These are phyloP conservation scores for Uromys caudimaculatus DNA, from an alignment of 2,797 vertebrate genomes.

Conservation along the genomic window DNA sequence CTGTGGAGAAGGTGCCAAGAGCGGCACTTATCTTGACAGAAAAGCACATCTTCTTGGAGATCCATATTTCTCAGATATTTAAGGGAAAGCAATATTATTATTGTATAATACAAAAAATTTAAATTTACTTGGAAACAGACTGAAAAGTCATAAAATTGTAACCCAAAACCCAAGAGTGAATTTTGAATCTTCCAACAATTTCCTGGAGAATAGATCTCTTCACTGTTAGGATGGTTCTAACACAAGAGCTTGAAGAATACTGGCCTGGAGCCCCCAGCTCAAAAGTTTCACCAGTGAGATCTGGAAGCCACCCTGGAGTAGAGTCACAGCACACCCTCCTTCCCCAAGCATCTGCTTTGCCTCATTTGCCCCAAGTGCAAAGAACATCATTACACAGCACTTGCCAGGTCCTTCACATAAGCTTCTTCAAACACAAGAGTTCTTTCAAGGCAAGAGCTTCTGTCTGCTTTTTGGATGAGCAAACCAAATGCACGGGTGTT, in stretches of 20 bases:
- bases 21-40: background rate
- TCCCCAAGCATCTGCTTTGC: background rate
- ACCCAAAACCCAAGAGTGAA: background rate
- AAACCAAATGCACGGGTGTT: background rate
- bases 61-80: conserved; percentile 45
- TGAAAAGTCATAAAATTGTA: background rate
- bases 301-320: background rate
- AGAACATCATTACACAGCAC: too few relatives aligned
- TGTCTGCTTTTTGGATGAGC: background rate
- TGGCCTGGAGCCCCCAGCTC: background rate
- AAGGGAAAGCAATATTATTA: background rate
- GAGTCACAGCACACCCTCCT: too few relatives aligned
- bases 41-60: background rate
- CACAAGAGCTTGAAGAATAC: background rate
- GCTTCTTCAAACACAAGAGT: background rate
- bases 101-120: conserved; percentile 22
- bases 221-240: background rate
- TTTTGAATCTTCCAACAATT: background rate
- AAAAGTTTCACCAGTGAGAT: too few relatives aligned
- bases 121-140: conserved; percentile 25
- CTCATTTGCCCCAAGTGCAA: background rate
- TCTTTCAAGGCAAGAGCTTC: background rate
- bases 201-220: background rate
- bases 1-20: background rate
- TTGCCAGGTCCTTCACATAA: background rate